phyloP scores from a whole-genome alignment of 2,888 invertebrate genomes.

The Rhagonycha lutea region DNA sequence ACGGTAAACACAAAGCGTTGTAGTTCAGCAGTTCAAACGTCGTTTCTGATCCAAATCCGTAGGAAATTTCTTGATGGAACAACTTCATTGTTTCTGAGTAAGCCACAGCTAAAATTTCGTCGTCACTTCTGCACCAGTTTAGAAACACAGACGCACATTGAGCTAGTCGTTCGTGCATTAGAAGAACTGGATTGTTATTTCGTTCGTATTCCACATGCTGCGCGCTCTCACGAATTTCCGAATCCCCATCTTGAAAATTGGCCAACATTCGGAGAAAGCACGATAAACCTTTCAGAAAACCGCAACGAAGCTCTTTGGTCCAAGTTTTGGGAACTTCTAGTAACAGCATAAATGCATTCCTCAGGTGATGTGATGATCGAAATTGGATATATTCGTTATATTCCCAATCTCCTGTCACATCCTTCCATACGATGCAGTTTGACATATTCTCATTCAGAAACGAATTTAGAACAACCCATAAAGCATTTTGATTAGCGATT shows the following conservation, averaged over 20 bases:
- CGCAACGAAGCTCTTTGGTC: constrained; percentile 79
- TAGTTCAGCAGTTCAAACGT: constrained; percentile 74
- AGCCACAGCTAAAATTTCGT: constrained; percentile 74
- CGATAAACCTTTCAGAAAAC: constrained; percentile 84
- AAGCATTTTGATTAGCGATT: constrained; percentile 86
- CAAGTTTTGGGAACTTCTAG: constrained; percentile 81
- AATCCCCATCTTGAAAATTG: constrained; percentile 92
- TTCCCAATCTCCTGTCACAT: constrained; percentile 73
- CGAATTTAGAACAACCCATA: constrained; percentile 87
- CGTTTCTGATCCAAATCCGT: constrained; percentile 54
- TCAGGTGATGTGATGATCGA: constrained; percentile 87
- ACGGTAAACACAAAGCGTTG: constrained; percentile 79
- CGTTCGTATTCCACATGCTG: constrained; percentile 99
- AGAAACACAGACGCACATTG: constrained; percentile 84
- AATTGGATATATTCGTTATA: constrained; percentile 80
- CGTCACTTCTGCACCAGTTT: constrained; percentile 88
- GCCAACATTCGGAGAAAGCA: constrained; percentile 80
- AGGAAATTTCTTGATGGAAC: constrained; percentile 63
- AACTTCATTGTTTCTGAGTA: constrained; percentile 75
- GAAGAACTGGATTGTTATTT: constrained; percentile 99
- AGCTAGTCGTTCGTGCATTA: constrained; percentile 91
- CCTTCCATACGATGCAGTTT: constrained; percentile 69
- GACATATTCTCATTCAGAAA: constrained; percentile 86
- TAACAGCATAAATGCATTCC: constrained; percentile 88
- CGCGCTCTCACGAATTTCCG: constrained; percentile 79